Evolutionary conservation across 2,113 vertebrate species (phyloP), one percentile per base, ranked within the genome.

Genomic region (Daubentonia madagascariensis): DNA sequence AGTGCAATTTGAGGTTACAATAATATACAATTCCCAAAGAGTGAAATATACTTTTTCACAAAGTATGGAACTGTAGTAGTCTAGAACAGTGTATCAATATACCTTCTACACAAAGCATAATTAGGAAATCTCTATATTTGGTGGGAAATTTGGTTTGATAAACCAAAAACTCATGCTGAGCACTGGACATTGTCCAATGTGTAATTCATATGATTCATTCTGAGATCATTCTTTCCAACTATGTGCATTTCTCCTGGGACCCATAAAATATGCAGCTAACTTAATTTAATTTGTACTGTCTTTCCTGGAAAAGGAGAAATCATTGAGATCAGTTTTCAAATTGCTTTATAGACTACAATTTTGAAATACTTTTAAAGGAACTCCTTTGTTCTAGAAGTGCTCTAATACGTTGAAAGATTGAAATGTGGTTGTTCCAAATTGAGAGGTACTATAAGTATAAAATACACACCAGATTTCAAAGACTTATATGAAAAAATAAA

Each of bases 311-410:
- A 6, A 83, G 75, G 54, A 54, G 16, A 81, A 88, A 50, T 75
- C 28, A 37, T 92, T 30, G 43, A n/a, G 16, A 65, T 65, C 10
- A 43, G 96, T 63, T 85, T 95, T 96, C 95, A 67, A 91, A 85
- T 48, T 68, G 35, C 84, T 28, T 83, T 65, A 88, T 6, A 52
- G 23, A 86, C 0, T 8, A 59, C 0, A 8, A 87, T 59, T 95
- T 61, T 61, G 45, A 92, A 87, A 89, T 80, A 61, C 43, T 88
- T 87, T 75, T 32, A 59, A 79, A 80, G 8, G 61, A 89, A 54
- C 12, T 78, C 43, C 17, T 84, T 94, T 76, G 22, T 96, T 76
- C 43, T 80, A 54, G 40, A 92, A 80, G 11, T 45, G 40, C 67
- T 54, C 57, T 48, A 50, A 50, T 70, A 52, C 0, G n/a, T 4